Evolutionary conservation across 2,113 vertebrate genomes (phyloP).

Genomic region (Edolisoma coerulescens): DNA sequence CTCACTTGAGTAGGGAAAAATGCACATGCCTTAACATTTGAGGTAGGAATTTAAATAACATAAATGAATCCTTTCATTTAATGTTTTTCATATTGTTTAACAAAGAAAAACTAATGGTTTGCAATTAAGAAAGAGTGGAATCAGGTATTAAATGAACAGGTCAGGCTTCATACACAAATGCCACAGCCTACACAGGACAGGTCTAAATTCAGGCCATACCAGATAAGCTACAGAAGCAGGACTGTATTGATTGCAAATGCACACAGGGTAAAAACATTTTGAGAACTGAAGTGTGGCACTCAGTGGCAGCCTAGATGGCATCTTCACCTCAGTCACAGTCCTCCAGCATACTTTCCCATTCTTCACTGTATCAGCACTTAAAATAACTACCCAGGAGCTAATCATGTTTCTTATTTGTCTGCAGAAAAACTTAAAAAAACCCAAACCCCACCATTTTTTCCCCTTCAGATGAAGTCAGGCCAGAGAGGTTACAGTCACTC

Average conservation of each 20-base stretch:
- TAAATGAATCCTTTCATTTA: background rate
- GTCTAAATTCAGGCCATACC: background rate
- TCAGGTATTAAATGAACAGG: background rate
- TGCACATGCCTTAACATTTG: background rate
- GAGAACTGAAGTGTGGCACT: background rate
- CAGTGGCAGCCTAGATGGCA: background rate
- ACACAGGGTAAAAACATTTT: background rate
- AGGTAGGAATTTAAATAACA: background rate
- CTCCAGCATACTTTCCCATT: background rate
- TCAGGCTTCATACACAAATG: background rate
- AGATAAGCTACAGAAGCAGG: background rate
- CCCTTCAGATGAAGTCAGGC: background rate
- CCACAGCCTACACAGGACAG: background rate
- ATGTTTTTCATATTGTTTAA: background rate
- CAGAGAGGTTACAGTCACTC: background rate
- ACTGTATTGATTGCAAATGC: background rate
- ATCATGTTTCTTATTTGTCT: background rate
- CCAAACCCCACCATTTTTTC: background rate
- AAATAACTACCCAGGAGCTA: background rate
- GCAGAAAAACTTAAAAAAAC: background rate
- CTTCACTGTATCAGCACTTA: background rate
- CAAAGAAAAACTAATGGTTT: background rate
- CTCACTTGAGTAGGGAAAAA: background rate
- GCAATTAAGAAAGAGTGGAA: background rate
- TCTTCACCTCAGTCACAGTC: background rate